Percentiles rank a stretch among this genome's conserved stretches.
Evolutionary conservation across 2,888 invertebrate genomes (phyloP).

Genomic region (Hydraecia micacea): DNA sequence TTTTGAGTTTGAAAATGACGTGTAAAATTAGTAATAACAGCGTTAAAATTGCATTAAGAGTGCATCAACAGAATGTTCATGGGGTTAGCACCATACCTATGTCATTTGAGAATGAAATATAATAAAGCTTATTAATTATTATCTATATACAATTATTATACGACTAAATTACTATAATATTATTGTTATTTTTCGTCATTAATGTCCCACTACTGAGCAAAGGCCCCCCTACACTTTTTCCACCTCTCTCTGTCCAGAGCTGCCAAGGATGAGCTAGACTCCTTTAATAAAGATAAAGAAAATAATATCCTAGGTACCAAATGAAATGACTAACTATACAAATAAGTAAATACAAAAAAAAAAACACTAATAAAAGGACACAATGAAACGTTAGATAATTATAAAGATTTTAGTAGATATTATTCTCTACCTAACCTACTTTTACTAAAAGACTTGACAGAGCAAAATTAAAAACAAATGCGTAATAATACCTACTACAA

Average conservation of each 20-base stretch:
- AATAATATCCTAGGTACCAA: neutral
- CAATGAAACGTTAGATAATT: neutral
- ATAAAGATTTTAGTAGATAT: neutral
- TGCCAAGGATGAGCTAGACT: neutral
- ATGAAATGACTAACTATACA: neutral
- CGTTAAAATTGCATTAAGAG: constrained; percentile 69
- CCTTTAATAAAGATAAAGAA: neutral
- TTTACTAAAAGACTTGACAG: neutral
- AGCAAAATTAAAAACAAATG: neutral
- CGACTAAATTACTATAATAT: neutral
- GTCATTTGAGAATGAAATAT: constrained; percentile 31
- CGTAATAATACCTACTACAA: neutral
- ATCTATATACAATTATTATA: neutral
- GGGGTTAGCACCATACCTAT: constrained; percentile 32
- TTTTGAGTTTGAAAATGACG: constrained; percentile 31
- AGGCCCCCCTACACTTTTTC: neutral
- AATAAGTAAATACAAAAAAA: neutral
- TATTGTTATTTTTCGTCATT: neutral
- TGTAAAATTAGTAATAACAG: constrained; percentile 79
- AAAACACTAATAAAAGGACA: neutral
- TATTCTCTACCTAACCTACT: neutral
- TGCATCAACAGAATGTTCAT: constrained; percentile 56
- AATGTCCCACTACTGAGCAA: neutral
- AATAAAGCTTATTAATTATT: neutral
- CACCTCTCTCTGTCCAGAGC: neutral